phyloP scores from a whole-genome alignment of 2,888 invertebrate species.

The Belgica antarctica region DNA sequence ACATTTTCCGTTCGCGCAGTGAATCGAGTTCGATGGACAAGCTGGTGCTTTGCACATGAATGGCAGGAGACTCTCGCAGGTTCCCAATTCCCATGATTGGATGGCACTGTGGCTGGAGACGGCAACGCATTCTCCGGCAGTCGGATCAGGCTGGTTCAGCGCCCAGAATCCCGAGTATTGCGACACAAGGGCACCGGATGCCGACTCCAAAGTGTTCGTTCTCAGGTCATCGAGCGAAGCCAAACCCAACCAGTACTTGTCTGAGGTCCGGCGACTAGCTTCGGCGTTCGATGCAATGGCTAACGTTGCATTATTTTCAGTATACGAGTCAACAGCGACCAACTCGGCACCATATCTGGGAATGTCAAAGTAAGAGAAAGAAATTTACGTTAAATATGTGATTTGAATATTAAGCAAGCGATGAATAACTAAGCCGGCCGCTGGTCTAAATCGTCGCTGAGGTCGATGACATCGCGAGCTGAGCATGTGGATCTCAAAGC shows the following conservation, averaged over 20 bases:
- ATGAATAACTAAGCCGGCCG: neutral
- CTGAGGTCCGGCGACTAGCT: constrained; percentile 65
- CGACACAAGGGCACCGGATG: constrained; percentile 83
- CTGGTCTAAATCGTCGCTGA: neutral
- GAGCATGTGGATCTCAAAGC: too few species aligned
- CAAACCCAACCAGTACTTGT: constrained; percentile 86
- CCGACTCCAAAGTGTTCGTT: constrained; percentile 92
- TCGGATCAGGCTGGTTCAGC: constrained; percentile 80
- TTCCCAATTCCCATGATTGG: constrained; percentile 91
- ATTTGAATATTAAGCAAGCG: constrained; percentile 39
- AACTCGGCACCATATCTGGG: constrained; percentile 94
- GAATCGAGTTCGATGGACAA: constrained; percentile 86
- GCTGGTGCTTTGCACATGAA: constrained; percentile 91
- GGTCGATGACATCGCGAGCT: constrained; percentile 37
- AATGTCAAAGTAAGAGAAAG: constrained; percentile 42
- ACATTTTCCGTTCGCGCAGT: constrained; percentile 90
- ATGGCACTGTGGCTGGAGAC: constrained; percentile 62
- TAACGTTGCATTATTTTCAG: constrained; percentile 88
- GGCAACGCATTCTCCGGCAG: constrained; percentile 87
- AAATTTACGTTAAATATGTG: constrained; percentile 39
- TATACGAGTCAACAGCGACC: constrained; percentile 84
- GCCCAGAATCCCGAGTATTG: constrained; percentile 96
- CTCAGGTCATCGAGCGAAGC: constrained; percentile 87
- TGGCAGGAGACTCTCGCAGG: constrained; percentile 89
- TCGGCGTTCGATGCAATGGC: constrained; percentile 67